phyloP scores from a whole-genome alignment of 2,888 invertebrate species.

The Drosophila testacea region DNA sequence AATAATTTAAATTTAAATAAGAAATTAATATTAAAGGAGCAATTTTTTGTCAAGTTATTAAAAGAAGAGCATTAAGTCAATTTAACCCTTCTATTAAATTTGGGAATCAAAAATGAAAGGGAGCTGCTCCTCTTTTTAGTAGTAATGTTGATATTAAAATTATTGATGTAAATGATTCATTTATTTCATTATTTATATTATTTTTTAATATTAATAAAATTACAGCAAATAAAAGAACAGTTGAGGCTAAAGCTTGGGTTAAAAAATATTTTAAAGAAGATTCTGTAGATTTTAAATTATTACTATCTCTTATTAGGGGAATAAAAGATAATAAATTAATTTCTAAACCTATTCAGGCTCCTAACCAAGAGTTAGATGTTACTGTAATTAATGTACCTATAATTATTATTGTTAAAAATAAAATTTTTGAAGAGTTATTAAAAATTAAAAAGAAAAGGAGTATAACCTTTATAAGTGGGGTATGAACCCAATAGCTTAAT shows the following conservation, averaged over 20 bases:
- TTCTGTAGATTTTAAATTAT: constrained; percentile 86
- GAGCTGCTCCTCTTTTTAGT: constrained; percentile 87
- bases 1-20: constrained; percentile 85
- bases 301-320: constrained; percentile 86
- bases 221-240: constrained; percentile 86
- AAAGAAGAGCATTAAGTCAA: constrained; percentile 87
- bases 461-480: constrained; percentile 85
- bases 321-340: constrained; percentile 88
- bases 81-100: constrained; percentile 87
- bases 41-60: constrained; percentile 89
- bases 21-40: constrained; percentile 87
- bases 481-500: constrained; percentile 86
- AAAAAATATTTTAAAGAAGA: constrained; percentile 88
- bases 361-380: constrained; percentile 85
- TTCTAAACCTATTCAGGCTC: constrained; percentile 88
- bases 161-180: constrained; percentile 69
- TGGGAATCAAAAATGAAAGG: constrained; percentile 88
- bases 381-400: constrained; percentile 86
- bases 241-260: constrained; percentile 87
- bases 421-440: constrained; percentile 85
- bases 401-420: constrained; percentile 86
- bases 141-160: constrained; percentile 85
- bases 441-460: constrained; percentile 86
- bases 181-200: constrained; percentile 79
- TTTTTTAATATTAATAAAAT: constrained; percentile 79